These are phyloP conservation scores for Aphis gossypii DNA, from an alignment of 1,140 invertebrate species.

Conservation along the genomic window DNA sequence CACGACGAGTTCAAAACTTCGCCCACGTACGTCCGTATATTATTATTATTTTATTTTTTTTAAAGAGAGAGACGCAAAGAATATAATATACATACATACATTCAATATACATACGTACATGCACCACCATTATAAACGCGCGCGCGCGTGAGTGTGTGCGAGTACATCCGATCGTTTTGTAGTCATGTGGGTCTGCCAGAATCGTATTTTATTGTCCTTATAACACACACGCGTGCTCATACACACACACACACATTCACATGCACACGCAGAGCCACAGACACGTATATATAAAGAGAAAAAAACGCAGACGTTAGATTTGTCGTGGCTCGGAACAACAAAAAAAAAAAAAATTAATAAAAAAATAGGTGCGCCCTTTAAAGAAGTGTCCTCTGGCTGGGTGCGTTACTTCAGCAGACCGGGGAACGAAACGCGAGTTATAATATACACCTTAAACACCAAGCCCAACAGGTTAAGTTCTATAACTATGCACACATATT, in stretches of 20 bases:
- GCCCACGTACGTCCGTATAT: constrained; percentile 48
- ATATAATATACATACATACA: background rate
- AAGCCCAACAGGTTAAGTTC: constrained; percentile 27
- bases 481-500: background rate
- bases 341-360: background rate
- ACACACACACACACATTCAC: too few species aligned
- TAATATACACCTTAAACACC: background rate
- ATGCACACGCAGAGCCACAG: background rate
- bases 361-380: constrained; percentile 30
- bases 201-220: constrained; percentile 54
- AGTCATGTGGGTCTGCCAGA: constrained; percentile 51
- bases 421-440: background rate
- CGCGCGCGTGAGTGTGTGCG: background rate
- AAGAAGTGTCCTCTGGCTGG: constrained; percentile 31
- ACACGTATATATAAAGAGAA: background rate
- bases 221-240: background rate
- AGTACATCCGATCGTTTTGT: constrained; percentile 50
- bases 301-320: constrained; percentile 45
- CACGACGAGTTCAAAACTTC: constrained; percentile 53
- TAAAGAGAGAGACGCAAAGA: background rate
- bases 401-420: background rate
- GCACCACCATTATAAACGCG: constrained; percentile 27
- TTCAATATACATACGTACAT: background rate
- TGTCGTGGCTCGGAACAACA: constrained; percentile 15
- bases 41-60: background rate